Conservation (phyloP, 1,140 invertebrate genomes). For the Ceratina australensis region DNA sequence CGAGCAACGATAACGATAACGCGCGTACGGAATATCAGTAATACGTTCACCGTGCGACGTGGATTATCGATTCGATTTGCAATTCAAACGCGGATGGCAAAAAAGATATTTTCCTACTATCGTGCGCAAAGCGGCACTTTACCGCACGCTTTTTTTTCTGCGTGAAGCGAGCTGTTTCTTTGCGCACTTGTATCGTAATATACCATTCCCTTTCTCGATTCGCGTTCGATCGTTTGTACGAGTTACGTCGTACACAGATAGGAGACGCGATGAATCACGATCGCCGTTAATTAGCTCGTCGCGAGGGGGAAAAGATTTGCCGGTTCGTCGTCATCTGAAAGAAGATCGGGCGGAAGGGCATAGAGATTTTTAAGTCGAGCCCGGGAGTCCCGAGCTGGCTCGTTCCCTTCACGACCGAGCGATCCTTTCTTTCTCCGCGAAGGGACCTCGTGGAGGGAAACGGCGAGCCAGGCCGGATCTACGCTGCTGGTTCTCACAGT, state of each 20-base stretch:
- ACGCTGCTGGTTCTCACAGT: slow-evolving; percentile 64
- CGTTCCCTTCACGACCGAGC: slow-evolving; percentile 43
- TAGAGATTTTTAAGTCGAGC: too few relatives aligned
- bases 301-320: not conserved
- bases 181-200: too few relatives aligned
- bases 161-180: too few relatives aligned
- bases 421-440: slow-evolving; percentile 44
- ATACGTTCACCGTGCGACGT: not conserved
- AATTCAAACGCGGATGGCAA: too few relatives aligned
- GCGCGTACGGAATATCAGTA: too few relatives aligned
- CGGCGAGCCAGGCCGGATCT: slow-evolving; percentile 50
- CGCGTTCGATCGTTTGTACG: not conserved
- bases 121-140: too few relatives aligned
- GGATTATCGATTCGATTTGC: not conserved
- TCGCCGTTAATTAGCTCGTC: not conserved
- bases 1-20: too few relatives aligned
- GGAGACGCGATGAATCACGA: not conserved
- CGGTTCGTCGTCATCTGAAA: too few relatives aligned
- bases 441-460: slow-evolving; percentile 21
- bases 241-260: not conserved
- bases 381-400: not conserved
- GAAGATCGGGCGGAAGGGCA: too few relatives aligned
- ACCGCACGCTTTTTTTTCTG: too few relatives aligned
- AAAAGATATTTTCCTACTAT: too few relatives aligned
- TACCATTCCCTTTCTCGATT: too few relatives aligned